Evolutionary conservation across 2,888 invertebrate species (phyloP).

Genomic region (Trypoxylon attenuatum): DNA sequence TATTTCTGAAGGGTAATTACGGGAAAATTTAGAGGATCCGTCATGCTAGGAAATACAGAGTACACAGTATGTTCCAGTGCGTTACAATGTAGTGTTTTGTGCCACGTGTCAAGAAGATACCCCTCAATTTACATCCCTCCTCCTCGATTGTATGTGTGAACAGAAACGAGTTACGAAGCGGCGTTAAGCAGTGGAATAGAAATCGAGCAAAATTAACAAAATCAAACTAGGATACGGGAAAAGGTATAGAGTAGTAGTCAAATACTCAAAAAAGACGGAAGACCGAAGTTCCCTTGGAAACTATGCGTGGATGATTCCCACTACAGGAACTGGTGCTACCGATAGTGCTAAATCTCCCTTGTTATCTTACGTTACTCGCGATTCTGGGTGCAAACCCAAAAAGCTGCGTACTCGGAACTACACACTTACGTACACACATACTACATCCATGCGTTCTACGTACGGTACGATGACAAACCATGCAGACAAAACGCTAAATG

Average conservation of each 20-base stretch:
- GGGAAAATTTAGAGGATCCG: neutral
- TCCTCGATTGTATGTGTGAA: conserved; percentile 6
- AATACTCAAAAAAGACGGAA: neutral
- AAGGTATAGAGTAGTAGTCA: neutral
- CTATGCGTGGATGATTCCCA: neutral
- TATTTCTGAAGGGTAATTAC: conserved; percentile 2
- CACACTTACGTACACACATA: neutral
- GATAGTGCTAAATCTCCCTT: neutral
- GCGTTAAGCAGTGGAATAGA: neutral
- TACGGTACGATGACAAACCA: conserved; percentile 20
- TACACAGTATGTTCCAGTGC: conserved; percentile 5
- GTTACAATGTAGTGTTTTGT: conserved; percentile 18
- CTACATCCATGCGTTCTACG: conserved; percentile 1
- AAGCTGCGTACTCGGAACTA: neutral
- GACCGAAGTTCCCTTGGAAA: neutral
- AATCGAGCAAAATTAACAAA: neutral
- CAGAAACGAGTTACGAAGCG: conserved; percentile 7
- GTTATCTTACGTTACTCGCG: neutral
- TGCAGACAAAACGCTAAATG: conserved; percentile 42
- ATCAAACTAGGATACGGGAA: neutral
- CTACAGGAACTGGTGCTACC: neutral
- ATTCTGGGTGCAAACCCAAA: neutral
- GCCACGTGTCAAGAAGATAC: conserved; percentile 1
- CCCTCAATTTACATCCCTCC: neutral
- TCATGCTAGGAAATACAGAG: conserved; percentile 24